Conservation (phyloP, 2,113 vertebrate species). For the Dinomys branickii region DNA sequence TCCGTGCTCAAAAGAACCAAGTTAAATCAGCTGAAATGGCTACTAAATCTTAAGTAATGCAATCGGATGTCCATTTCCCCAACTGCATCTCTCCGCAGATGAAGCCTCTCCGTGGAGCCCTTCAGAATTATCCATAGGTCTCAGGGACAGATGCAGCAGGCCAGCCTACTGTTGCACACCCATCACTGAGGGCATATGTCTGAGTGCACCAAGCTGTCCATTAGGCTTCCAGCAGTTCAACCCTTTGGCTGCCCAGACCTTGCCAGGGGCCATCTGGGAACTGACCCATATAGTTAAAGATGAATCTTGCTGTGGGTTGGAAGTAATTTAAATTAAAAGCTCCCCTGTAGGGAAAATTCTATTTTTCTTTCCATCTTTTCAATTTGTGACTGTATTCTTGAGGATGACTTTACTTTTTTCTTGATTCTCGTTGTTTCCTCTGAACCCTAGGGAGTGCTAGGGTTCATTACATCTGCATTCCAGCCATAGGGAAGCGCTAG, state of each 20-base stretch:
- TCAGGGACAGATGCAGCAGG: not conserved
- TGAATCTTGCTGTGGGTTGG: constrained; percentile 16
- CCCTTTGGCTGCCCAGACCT: not conserved
- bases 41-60: not conserved
- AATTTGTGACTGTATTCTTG: constrained; percentile 33
- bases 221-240: not conserved
- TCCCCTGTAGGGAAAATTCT: not conserved
- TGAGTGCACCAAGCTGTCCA: not conserved
- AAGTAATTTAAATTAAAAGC: constrained; percentile 61
- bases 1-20: not conserved
- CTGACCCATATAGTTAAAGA: constrained; percentile 20
- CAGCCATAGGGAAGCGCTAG: not conserved
- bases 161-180: not conserved
- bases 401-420: not conserved
- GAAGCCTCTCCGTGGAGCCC: not conserved
- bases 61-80: constrained; percentile 13
- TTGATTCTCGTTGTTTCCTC: constrained; percentile 6
- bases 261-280: not conserved
- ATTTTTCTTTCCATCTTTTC: not conserved
- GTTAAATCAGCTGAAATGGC: not conserved
- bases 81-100: not conserved
- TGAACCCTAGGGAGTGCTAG: not conserved
- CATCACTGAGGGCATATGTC: not conserved
- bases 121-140: not conserved
- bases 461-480: not conserved